Evolutionary conservation across 1,140 invertebrate genomes (phyloP).

Genomic region (Trichogramma pretiosum): DNA sequence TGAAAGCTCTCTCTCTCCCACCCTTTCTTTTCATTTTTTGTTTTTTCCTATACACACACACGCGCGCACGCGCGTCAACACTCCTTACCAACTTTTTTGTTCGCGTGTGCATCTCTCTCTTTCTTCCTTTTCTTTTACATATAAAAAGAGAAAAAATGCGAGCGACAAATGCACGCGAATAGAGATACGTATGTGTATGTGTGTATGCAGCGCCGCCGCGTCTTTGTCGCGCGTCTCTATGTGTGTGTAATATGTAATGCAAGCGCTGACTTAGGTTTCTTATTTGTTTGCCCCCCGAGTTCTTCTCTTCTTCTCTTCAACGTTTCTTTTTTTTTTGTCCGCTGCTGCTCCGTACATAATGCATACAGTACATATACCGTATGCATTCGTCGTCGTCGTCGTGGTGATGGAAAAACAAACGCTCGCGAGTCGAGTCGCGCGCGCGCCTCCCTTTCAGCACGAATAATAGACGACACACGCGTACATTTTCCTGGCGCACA

Average conservation of each 20-base stretch:
- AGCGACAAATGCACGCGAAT: neutral
- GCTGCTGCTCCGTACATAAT: neutral
- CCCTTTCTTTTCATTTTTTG: conserved; percentile 20
- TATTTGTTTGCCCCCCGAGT: no score
- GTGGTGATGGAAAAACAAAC: conserved; percentile 8
- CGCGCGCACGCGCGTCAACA: conserved; percentile 1
- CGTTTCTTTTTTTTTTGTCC: neutral
- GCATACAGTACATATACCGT: no score
- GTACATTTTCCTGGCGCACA: neutral
- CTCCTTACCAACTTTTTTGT: no score
- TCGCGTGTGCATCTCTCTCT: conserved; percentile 3
- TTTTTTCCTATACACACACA: conserved; percentile 10
- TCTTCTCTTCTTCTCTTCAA: conserved; percentile 12
- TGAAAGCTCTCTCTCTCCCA: conserved; percentile 31
- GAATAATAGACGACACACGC: neutral
- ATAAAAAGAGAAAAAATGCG: neutral
- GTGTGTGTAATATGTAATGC: no score
- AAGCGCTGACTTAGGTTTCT: no score
- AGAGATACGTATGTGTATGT: no score
- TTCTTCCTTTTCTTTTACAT: neutral
- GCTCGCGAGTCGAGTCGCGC: no score
- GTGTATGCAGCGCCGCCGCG: no score
- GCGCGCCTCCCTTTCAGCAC: neutral
- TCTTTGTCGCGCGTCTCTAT: no score
- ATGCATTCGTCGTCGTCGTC: no score